phyloP scores from a whole-genome alignment of 2,888 invertebrate species.

The Drosophila maculinotata region DNA sequence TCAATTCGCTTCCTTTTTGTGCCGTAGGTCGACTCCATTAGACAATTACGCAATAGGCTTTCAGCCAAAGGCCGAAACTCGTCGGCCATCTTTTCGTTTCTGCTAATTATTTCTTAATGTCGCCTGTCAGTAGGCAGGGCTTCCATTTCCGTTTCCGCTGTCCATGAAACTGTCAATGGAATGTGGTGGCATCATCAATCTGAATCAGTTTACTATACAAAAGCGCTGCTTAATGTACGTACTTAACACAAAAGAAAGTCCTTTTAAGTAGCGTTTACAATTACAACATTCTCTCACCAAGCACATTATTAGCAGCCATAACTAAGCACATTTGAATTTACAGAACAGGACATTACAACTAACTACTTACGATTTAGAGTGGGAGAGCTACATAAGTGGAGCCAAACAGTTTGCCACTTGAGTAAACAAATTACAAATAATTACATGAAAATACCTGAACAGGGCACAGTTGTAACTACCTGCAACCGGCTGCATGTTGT shows the following conservation, averaged over 20 bases:
- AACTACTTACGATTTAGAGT: slow-evolving; percentile 13
- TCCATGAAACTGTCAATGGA: slow-evolving; percentile 49
- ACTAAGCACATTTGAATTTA: slow-evolving; percentile 55
- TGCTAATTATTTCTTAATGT: slow-evolving; percentile 75
- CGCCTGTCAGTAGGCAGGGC: slow-evolving; percentile 47
- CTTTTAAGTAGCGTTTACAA: slow-evolving; percentile 45
- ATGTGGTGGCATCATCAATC: slow-evolving; percentile 65
- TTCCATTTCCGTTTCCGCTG: slow-evolving; percentile 60
- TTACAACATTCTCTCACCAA: slow-evolving; percentile 35
- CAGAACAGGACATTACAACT: slow-evolving; percentile 21
- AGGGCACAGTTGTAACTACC: slow-evolving; percentile 35
- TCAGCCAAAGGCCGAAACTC: slow-evolving; percentile 38
- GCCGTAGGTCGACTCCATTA: slow-evolving; percentile 57
- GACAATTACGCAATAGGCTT: slow-evolving; percentile 72
- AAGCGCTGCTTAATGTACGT: slow-evolving; percentile 6
- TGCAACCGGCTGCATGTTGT: slow-evolving; percentile 12
- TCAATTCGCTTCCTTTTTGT: slow-evolving; percentile 21
- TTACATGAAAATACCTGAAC: slow-evolving; percentile 60
- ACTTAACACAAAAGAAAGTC: slow-evolving; percentile 24
- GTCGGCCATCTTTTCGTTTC: slow-evolving; percentile 32
- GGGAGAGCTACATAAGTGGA: slow-evolving; percentile 16
- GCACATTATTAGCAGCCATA: slow-evolving; percentile 46
- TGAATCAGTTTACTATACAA: slow-evolving; percentile 49
- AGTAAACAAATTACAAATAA: slow-evolving; percentile 77
- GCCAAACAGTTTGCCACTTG: slow-evolving; percentile 42